These are phyloP conservation scores for Tipula unca DNA, from an alignment of 2,888 invertebrate genomes.

Conservation along the genomic window DNA sequence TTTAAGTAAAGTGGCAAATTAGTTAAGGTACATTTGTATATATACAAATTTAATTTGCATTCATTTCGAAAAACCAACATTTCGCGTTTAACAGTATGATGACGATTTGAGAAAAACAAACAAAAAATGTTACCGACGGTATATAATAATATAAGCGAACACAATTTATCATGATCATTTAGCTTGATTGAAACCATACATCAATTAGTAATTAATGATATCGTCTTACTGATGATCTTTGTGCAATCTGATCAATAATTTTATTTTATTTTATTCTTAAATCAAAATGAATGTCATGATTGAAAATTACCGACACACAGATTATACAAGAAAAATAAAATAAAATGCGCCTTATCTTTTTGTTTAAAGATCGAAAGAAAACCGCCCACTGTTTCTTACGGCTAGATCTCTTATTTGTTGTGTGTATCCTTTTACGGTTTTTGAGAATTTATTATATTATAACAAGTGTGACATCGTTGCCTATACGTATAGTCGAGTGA, in stretches of 20 bases:
- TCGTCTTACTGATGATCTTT: not conserved
- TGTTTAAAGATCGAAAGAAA: not conserved
- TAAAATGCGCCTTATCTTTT: not conserved
- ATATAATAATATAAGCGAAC: not conserved
- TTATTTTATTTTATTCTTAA: not conserved
- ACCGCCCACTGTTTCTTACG: not conserved
- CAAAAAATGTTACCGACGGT: not conserved
- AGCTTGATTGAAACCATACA: not conserved
- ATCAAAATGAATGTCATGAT: not conserved
- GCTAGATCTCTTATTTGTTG: not conserved
- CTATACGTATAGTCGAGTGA: not conserved
- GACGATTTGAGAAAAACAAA: not conserved
- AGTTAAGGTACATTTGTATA: no score
- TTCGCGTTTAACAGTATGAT: not conserved
- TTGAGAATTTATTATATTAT: not conserved
- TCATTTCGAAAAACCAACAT: not conserved
- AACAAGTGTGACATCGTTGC: slow-evolving; percentile 9
- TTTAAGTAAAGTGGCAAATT: not conserved
- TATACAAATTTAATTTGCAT: not conserved
- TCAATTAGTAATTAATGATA: not conserved
- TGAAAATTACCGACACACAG: not conserved
- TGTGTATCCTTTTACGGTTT: not conserved
- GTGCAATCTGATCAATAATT: not conserved
- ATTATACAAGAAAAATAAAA: not conserved
- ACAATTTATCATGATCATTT: not conserved